phyloP scores from a whole-genome alignment of 2,113 vertebrate genomes.

The Cheilinus undulatus region DNA sequence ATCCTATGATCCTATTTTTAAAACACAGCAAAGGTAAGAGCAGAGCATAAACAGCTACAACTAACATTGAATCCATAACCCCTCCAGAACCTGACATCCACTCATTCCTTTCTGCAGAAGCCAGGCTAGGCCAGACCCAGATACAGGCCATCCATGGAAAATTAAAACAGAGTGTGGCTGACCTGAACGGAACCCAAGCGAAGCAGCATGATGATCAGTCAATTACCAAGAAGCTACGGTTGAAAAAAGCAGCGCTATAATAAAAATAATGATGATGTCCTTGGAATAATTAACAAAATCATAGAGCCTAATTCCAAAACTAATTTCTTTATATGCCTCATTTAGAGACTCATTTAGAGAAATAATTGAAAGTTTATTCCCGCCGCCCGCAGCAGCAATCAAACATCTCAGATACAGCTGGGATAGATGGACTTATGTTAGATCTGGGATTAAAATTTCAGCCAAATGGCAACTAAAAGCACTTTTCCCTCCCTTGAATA shows the following conservation, averaged over 20 bases:
- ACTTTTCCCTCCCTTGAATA: too few species aligned
- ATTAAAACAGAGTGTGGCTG: neutral
- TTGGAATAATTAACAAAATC: neutral
- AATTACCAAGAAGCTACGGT: neutral
- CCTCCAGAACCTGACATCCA: neutral
- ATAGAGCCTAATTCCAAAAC: neutral
- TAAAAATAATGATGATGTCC: neutral
- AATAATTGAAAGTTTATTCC: neutral
- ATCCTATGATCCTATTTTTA: too few species aligned
- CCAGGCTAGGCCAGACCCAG: too few species aligned
- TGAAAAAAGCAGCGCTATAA: neutral
- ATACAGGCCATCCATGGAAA: neutral
- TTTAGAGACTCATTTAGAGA: neutral
- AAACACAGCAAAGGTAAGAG: too few species aligned
- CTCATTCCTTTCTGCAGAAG: neutral
- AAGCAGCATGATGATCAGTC: neutral
- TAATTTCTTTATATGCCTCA: neutral
- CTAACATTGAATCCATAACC: too few species aligned
- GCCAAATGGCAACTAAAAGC: too few species aligned
- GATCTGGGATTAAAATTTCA: neutral
- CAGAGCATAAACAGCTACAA: too few species aligned
- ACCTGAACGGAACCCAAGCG: too few species aligned
- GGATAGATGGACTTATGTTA: neutral
- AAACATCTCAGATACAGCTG: neutral
- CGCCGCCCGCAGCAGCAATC: neutral